Evolutionary conservation across 30 jellyfish, hydroid and myxozoan species (phyloP).

Genomic region (Hydra vulgaris): DNA sequence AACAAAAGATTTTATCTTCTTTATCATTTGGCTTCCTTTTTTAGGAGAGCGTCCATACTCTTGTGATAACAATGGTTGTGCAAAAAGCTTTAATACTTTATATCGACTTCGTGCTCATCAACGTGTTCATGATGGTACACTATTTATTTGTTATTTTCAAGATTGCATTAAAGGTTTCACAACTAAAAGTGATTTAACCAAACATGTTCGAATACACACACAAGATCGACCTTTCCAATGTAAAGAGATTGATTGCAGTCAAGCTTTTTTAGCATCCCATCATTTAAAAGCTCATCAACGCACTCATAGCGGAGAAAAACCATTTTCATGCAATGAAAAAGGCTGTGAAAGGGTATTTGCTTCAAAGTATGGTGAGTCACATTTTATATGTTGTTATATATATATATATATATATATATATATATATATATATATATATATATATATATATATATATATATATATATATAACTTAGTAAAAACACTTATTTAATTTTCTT

Average conservation of each 20-base stretch:
- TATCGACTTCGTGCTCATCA: slow-evolving; percentile 70
- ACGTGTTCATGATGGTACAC: slow-evolving; percentile 74
- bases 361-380: slow-evolving; percentile 30
- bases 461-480: too few species aligned
- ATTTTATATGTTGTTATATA: not conserved
- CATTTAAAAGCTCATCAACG: slow-evolving; percentile 66
- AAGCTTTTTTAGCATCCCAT: slow-evolving; percentile 61
- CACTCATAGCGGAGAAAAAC: slow-evolving; percentile 67
- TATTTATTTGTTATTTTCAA: slow-evolving; percentile 58
- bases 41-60: slow-evolving; percentile 64
- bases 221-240: slow-evolving; percentile 85
- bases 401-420: too few species aligned
- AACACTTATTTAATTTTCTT: too few species aligned
- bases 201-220: slow-evolving; percentile 69
- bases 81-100: slow-evolving; percentile 56
- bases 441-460: too few species aligned
- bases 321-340: slow-evolving; percentile 58
- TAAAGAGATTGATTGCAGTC: slow-evolving; percentile 52
- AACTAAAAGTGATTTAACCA: slow-evolving; percentile 73
- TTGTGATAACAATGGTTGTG: slow-evolving; percentile 75
- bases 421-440: not conserved
- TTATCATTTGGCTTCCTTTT: not conserved
- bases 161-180: slow-evolving; percentile 74
- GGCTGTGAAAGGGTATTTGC: slow-evolving; percentile 74
- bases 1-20: too few species aligned